phyloP scores from a whole-genome alignment of 2,797 vertebrate genomes.

The Calcarius lapponicus region DNA sequence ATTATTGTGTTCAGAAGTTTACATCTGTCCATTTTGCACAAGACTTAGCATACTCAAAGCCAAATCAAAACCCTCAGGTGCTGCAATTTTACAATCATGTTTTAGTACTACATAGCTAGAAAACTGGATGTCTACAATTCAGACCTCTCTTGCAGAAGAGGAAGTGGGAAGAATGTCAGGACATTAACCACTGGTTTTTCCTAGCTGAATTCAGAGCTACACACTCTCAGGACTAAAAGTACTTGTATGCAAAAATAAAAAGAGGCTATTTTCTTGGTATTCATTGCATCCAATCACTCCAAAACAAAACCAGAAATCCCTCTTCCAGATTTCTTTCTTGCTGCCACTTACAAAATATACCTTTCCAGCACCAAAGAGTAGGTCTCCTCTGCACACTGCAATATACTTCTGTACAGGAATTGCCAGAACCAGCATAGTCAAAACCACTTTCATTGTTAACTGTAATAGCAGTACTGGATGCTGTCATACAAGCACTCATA shows the following conservation, averaged over 20 bases:
- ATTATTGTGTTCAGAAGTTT: background rate
- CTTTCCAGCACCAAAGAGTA: background rate
- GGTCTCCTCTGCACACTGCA: background rate
- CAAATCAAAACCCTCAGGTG: background rate
- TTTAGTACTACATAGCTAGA: background rate
- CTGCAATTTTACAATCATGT: accelerated
- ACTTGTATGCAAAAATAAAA: background rate
- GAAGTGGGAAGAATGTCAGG: background rate
- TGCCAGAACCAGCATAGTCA: background rate
- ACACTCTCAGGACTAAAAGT: background rate
- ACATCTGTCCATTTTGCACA: background rate
- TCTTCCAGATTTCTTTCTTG: background rate
- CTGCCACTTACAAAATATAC: background rate
- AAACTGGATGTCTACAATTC: background rate
- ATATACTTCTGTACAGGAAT: background rate
- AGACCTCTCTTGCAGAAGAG: background rate
- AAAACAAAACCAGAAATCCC: background rate
- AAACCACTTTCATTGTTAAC: background rate
- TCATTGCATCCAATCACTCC: background rate
- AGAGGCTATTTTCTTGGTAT: background rate
- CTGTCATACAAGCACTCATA: background rate
- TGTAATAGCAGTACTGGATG: background rate
- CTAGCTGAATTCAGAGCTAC: background rate
- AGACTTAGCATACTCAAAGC: background rate
- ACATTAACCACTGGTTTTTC: background rate